These are phyloP conservation scores for Eurosta solidaginis DNA, from an alignment of 1,140 invertebrate species.

Conservation along the genomic window DNA sequence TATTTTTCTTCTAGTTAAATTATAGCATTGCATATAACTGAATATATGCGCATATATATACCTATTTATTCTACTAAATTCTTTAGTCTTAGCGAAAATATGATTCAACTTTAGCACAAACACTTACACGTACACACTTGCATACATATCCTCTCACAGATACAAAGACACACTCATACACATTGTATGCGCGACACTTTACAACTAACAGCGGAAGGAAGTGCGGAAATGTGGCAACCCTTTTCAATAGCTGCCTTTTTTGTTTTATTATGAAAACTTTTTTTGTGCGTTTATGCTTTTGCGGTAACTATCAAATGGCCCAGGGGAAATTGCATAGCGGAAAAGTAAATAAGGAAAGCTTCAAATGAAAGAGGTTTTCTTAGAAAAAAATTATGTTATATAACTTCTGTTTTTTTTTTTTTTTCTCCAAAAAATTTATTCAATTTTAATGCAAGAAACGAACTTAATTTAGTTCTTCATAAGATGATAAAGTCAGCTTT, in stretches of 20 bases:
- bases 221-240: background rate
- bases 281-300: background rate
- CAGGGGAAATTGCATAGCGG: background rate
- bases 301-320: background rate
- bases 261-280: background rate
- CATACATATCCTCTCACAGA: too few relatives aligned
- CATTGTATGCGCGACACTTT: background rate
- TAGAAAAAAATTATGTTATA: background rate
- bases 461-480: too few relatives aligned
- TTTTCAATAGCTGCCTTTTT: background rate
- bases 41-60: background rate
- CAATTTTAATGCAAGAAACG: too few relatives aligned
- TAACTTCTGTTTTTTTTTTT: too few relatives aligned
- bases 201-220: constrained; percentile 1
- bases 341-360: constrained; percentile 11
- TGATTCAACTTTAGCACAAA: background rate
- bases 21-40: background rate
- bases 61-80: background rate
- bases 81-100: background rate
- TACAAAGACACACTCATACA: background rate
- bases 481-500: too few relatives aligned
- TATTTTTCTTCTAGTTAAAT: background rate
- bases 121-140: too few relatives aligned
- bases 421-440: too few relatives aligned
- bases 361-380: background rate